Evolutionary conservation across 2,113 vertebrate genomes (phyloP).

Genomic region (Embiotoca jacksoni): DNA sequence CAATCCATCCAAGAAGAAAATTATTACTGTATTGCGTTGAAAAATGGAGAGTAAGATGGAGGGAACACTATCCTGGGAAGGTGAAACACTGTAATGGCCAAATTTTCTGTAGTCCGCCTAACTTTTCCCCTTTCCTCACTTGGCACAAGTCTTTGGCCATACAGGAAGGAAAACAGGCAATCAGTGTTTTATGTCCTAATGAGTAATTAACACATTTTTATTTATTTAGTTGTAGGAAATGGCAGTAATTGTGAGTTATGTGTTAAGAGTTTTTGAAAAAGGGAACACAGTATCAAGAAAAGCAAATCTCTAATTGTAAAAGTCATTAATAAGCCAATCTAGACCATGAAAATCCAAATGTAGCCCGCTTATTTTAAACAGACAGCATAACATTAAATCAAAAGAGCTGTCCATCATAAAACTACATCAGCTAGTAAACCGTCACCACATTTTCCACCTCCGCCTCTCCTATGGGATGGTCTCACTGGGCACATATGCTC

Average conservation of each 20-base stretch:
- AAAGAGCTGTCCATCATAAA: background rate
- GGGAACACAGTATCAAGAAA: no score
- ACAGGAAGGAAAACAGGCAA: background rate
- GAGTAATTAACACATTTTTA: background rate
- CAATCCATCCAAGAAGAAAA: background rate
- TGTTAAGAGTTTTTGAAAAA: background rate
- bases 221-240: background rate
- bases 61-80: background rate
- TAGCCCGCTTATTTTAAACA: background rate
- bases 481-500: background rate
- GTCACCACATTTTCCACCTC: background rate
- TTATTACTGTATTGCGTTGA: background rate
- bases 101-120: background rate
- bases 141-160: background rate
- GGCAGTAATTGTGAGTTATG: background rate
- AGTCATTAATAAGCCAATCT: background rate
- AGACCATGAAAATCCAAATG: slow-evolving; percentile 2
- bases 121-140: background rate
- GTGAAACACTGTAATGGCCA: background rate
- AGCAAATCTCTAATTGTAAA: background rate
- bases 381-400: slow-evolving; percentile 9
- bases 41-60: background rate
- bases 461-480: background rate
- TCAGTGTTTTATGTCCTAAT: background rate
- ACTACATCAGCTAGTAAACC: background rate